Conservation (phyloP, 1,140 invertebrate species). For the Caenorhabditis tropicalis region DNA sequence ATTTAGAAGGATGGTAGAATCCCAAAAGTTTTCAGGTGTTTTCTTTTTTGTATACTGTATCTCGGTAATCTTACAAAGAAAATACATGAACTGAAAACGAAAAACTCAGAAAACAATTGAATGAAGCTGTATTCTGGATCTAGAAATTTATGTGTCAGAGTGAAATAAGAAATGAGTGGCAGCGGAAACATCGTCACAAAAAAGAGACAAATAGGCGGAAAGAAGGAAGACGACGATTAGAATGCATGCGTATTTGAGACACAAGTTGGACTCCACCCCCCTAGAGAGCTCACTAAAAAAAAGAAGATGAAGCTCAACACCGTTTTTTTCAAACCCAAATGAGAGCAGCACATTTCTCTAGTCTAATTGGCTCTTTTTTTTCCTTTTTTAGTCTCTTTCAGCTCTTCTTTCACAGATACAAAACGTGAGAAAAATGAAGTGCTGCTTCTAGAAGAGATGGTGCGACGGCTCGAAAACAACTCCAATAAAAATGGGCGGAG, state of each 20-base stretch:
- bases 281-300: no score
- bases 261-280: not conserved
- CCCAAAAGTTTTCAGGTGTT: no score
- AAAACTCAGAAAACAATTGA: not conserved
- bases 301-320: not conserved
- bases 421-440: not conserved
- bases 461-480: not conserved
- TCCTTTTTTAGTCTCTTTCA: not conserved
- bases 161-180: constrained; percentile 25
- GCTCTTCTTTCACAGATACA: not conserved
- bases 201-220: constrained; percentile 40
- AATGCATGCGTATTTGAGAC: constrained; percentile 5
- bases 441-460: not conserved
- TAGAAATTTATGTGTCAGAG: not conserved
- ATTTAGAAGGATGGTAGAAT: no score
- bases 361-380: not conserved
- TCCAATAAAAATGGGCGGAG: constrained; percentile 37
- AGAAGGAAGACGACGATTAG: not conserved
- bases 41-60: no score
- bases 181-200: constrained; percentile 16
- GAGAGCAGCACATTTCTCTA: not conserved
- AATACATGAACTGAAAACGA: not conserved
- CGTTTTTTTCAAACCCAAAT: not conserved
- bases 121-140: not conserved
- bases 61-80: no score